These are phyloP conservation scores for Mellivora capensis DNA, from an alignment of 2,113 vertebrate genomes.

Conservation along the genomic window DNA sequence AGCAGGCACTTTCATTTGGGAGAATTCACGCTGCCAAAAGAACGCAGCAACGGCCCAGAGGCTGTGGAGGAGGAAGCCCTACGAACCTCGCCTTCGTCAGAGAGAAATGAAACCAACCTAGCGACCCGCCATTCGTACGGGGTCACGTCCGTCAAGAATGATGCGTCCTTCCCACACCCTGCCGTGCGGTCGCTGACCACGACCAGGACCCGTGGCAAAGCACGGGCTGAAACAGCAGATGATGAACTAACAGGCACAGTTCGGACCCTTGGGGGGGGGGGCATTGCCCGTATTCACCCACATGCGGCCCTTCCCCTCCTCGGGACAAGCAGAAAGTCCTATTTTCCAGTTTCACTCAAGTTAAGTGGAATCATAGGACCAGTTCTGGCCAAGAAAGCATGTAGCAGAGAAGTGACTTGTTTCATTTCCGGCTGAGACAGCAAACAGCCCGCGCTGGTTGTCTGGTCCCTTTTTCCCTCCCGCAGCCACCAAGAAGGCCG, in stretches of 20 bases:
- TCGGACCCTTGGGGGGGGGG: accelerated
- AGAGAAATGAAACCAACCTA: not conserved
- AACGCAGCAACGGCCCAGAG: not conserved
- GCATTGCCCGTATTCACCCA: not conserved
- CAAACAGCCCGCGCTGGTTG: not conserved
- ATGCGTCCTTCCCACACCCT: not conserved
- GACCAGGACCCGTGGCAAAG: not conserved
- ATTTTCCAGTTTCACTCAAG: not conserved
- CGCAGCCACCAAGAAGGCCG: not conserved
- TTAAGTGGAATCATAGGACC: not conserved
- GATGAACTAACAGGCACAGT: too few relatives aligned
- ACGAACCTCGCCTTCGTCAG: not conserved
- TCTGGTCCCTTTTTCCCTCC: not conserved
- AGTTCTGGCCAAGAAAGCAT: not conserved
- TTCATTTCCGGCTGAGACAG: not conserved
- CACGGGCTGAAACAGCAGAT: not conserved
- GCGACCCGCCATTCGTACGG: not conserved
- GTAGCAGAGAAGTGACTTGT: not conserved
- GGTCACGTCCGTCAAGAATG: not conserved
- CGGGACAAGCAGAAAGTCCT: not conserved
- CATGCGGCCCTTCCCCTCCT: not conserved
- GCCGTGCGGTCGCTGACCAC: not conserved
- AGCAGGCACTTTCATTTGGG: not conserved
- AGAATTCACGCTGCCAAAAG: not conserved
- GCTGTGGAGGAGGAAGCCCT: not conserved